Evolutionary conservation across 2,113 vertebrate species (phyloP), one percentile per base, ranked within the genome.

Genomic region (Miniopterus natalensis): DNA sequence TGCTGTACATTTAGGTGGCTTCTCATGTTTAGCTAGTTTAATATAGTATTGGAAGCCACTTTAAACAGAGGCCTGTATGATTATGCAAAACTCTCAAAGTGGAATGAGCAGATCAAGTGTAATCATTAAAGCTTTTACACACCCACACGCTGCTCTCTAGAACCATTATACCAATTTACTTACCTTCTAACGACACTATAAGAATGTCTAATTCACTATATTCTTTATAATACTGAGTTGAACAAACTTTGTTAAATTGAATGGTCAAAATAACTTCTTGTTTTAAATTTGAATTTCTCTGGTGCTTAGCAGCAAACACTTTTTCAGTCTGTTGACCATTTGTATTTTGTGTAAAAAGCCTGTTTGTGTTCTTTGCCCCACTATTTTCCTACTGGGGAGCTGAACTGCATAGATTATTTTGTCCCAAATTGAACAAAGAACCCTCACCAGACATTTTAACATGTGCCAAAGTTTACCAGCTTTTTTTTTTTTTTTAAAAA

Each of bases 361-460:
- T 59, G 2, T 49, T 66, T 66, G 9, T 66, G 47, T 55, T 85
- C 65, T 63, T 47, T 57, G 8, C 6, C 13, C 49, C 5, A 71
- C 53, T 85, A 36, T 90, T 87, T 59, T 78, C 84, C 63, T 78
- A 73, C 85, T 70, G 10, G 0, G 27, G 20, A 73, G n/a, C 29
- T 66, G 20, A 94, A 53, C 2, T 51, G 14, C 42, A 59, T 47
- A 31, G 23, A 53, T 73, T 87, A 79, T 66, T 75, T 71, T 57
- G 63, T 40, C 36, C 71, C 59, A 88, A 92, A 77, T 12, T 84
- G 61, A 96, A 97, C 29, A 66, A 88, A 84, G 57, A 85, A 78
- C 17, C 15, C 42, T 65, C 15, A 55, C 15, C 29, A 77, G 47
- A 81, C 42, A 88, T 45, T 7, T 47, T 61, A 80, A 51, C 13